Base-by-base conservation (phyloP, 1,140 invertebrate species). In the Galendromus occidentalis region DNA sequence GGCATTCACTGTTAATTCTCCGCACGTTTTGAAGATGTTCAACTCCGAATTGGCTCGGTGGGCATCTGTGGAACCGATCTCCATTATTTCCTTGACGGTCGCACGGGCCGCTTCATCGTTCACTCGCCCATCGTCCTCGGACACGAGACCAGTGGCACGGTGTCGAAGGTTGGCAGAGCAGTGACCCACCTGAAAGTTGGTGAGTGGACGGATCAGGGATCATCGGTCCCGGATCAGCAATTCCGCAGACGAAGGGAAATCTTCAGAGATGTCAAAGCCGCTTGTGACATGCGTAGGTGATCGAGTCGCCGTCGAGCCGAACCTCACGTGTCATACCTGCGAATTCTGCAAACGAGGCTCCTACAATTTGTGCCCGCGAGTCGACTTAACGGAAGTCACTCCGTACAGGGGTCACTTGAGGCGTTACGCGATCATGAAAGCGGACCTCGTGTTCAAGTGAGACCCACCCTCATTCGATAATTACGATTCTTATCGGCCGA, bases 61-160 rank as follows among this genome's bases (percentile, higher is more conserved):
- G 92, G 92, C 44, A 96, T 98, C 69, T 98, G 93, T 75, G 93
- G 92, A 0, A 95, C 91, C 0, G 91, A 96, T 76, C 87, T 96
- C 5, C 88, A 93, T 74, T 96, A 94, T 77, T 83, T 89, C 74
- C 81, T 83, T 5, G 73, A 84, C 68, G 92, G 92, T 17, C 72
- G 80, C 22, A 92, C 92, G 73, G 89, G 86, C 0, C 80, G 85
- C 70, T 93, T 90, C 72, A 77, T 91, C 14, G 79, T 93, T 0
- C 80, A 83, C 55, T 76, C 82, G 68, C 88, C 89, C 14, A 91
- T 93, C 87, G 81, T 92, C 44, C 84, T 93, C 71, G 89, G 89
- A 0, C 89, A 93, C 73, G 91, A 93, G 77, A 82, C 88, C 1
- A 82, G 87, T 1, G 90, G 87, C 17, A 80, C 82, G 28, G 84